These are phyloP conservation scores for Abscondita cerata DNA, from an alignment of 2,888 invertebrate species.

Conservation along the genomic window DNA sequence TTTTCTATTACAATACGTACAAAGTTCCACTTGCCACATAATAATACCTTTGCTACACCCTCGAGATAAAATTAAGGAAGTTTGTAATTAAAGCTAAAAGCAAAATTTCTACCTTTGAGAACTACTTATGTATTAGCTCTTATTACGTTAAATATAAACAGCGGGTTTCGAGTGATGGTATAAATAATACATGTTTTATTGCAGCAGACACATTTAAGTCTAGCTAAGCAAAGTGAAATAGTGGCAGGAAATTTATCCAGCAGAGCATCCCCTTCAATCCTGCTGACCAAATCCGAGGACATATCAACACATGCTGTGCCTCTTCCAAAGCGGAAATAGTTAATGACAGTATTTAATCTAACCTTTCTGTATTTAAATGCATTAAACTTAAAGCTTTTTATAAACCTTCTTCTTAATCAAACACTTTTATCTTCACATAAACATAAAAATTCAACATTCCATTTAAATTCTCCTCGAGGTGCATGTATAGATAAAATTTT, in stretches of 20 bases:
- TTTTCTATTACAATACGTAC: not conserved
- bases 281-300: slow-evolving; percentile 49
- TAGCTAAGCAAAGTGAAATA: slow-evolving; percentile 31
- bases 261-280: slow-evolving; percentile 44
- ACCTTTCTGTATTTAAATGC: no score
- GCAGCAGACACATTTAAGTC: slow-evolving; percentile 26
- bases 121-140: not conserved
- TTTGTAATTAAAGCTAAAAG: slow-evolving; percentile 10
- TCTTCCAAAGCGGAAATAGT: slow-evolving; percentile 38
- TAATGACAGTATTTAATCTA: slow-evolving; percentile 6
- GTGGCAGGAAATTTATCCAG: slow-evolving; percentile 45
- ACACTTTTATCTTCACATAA: no score
- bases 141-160: slow-evolving; percentile 6
- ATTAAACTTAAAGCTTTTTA: no score
- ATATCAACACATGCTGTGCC: slow-evolving; percentile 48
- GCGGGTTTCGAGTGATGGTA: no score
- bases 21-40: not conserved
- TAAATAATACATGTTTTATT: slow-evolving; percentile 26
- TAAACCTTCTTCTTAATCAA: no score
- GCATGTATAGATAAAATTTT: no score
- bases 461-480: no score
- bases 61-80: slow-evolving; percentile 10
- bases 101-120: not conserved
- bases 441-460: no score
- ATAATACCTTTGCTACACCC: not conserved